Evolutionary conservation across 2,113 vertebrate genomes (phyloP), one percentile per base, ranked within the genome.

Genomic region (Thomomys bottae): DNA sequence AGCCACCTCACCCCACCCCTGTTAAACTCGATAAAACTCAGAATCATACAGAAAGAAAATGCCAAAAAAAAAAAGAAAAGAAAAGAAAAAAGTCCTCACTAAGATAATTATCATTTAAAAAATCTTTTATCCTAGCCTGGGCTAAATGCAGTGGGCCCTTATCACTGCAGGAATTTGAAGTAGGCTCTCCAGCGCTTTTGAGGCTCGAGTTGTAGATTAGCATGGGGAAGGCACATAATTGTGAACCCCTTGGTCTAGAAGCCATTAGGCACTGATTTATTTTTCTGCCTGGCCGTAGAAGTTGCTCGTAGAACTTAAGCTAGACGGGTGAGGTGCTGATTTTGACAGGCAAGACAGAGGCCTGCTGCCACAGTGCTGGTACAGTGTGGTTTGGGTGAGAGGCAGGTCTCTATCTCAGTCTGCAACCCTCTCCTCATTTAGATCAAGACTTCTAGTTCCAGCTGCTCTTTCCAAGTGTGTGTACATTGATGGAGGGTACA

Each of bases 151-250:
- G 95, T 94, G 96, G 96, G 97, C 97, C 98, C 98, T 99, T 99
- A 99, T 99, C 98, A 94, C 98, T 97, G 98, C 97, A 98, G 98
- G 99, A 98, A 99, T 98, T 99, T 98, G 97, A 98, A 98, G 98
- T 98, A 96, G 97, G 98, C 98, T 98, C 98, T 98, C 97, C 98
- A 98, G 98, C 97, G 98, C 98, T 98, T 98, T 97, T 90, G 98
- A 98, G 98, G 98, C 97, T 97, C 97, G 95, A 98, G 98, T 98
- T 98, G 97, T 97, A 98, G 99, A 99, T 99, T 99, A 98, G 98
- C 98, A 98, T 98, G 98, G 98, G 98, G 99, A 99, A 98, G 98
- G 98, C 98, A 98, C 97, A 98, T 99, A 99, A 99, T 99, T 98
- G 98, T 98, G 98, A 98, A 98, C 98, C 98, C 98, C 97, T 98